phyloP scores from a whole-genome alignment of 2,113 vertebrate species.

The Chionodraco myersi region DNA sequence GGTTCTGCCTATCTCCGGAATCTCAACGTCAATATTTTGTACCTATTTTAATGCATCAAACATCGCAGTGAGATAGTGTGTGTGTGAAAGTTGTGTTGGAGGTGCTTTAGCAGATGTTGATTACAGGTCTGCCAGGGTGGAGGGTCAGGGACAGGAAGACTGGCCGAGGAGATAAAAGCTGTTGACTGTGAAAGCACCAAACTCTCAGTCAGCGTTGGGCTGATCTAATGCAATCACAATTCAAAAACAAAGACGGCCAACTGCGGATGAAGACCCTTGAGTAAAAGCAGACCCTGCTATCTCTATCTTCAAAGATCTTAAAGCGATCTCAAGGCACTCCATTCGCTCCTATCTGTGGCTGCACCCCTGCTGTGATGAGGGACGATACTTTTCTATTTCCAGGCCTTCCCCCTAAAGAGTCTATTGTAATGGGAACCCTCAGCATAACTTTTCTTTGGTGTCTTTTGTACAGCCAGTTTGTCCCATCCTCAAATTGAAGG shows the following conservation, averaged over 20 bases:
- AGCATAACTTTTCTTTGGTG: conserved; percentile 57
- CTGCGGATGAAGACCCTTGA: conserved; percentile 6
- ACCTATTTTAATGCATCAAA: neutral
- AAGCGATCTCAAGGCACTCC: neutral
- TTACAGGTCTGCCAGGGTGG: conserved; percentile 29
- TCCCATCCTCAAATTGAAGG: conserved; percentile 65
- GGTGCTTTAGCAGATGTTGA: neutral
- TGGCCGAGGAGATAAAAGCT: conserved; percentile 63
- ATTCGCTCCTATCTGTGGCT: conserved; percentile 50
- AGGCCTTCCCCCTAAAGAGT: conserved; percentile 42
- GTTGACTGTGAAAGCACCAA: conserved; percentile 29
- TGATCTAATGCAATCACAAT: neutral
- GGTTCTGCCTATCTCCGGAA: neutral
- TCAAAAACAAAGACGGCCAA: neutral
- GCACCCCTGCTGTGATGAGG: conserved; percentile 56
- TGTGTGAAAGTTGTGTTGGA: conserved; percentile 4
- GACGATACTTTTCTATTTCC: conserved; percentile 53
- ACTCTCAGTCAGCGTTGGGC: neutral
- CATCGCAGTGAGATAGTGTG: neutral
- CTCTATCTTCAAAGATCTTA: conserved; percentile 1
- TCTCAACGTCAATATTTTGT: neutral
- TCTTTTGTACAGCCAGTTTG: conserved; percentile 64
- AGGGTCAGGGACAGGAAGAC: conserved; percentile 63
- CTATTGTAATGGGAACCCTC: conserved; percentile 60
- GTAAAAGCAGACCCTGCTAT: conserved; percentile 11